A percentile compares a stretch with the other conserved stretches of the same genome.
Evolutionary conservation across 2,113 vertebrate genomes (phyloP).

Genomic region (Myxocyprinus asiaticus): DNA sequence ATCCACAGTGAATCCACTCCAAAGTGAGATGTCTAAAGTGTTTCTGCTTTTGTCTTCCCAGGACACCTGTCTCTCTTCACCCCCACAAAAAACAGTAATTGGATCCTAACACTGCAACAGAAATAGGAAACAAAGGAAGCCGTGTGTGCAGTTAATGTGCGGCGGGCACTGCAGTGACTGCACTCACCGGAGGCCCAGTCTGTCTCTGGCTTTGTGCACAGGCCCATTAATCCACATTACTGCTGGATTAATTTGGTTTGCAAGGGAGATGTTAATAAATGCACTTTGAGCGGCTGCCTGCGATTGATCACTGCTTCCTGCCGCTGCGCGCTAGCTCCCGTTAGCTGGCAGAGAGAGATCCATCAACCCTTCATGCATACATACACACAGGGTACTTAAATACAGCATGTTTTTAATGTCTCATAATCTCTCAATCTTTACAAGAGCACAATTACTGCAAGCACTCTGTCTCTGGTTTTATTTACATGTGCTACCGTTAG

Average conservation of each 20-base stretch:
- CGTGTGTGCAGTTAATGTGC: constrained; percentile 24
- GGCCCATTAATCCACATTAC: constrained; percentile 56
- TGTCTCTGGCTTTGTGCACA: constrained; percentile 48
- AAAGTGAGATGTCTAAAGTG: constrained; percentile 8
- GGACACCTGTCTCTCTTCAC: constrained; percentile 43
- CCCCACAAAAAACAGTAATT: constrained; percentile 30
- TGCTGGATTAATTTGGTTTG: constrained; percentile 58
- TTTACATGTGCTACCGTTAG: background rate
- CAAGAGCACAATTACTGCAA: constrained; percentile 42
- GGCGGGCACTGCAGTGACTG: constrained; percentile 16
- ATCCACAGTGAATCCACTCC: background rate
- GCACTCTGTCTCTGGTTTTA: constrained; percentile 10
- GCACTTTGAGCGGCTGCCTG: constrained; percentile 40
- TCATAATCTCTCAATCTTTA: constrained; percentile 45
- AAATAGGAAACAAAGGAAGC: constrained; percentile 50
- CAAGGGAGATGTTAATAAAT: constrained; percentile 57
- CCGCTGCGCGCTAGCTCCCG: constrained; percentile 21
- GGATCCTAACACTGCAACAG: constrained; percentile 31
- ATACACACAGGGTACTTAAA: constrained; percentile 31
- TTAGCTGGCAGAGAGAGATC: constrained; percentile 34
- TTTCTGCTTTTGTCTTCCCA: constrained; percentile 40
- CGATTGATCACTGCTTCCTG: constrained; percentile 51
- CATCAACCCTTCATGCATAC: constrained; percentile 14
- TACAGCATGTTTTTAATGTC: constrained; percentile 45
- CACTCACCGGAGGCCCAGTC: constrained; percentile 40